Evolutionary conservation across 2,888 invertebrate genomes (phyloP).

Genomic region (Dicranocentrus wangi): DNA sequence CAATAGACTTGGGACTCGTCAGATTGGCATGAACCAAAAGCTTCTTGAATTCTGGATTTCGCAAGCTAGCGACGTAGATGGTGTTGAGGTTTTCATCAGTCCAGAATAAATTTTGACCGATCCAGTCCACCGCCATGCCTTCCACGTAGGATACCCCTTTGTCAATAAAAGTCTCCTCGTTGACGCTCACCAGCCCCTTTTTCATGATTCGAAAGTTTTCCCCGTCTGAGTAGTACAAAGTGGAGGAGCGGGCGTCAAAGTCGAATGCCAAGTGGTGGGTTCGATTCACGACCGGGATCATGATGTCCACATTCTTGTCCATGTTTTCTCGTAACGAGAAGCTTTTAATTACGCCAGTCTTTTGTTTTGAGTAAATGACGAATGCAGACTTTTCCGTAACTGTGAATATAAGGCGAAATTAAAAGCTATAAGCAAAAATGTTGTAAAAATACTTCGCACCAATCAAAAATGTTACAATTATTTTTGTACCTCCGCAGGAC

Average conservation of each 20-base stretch:
- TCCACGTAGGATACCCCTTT: slow-evolving; percentile 81
- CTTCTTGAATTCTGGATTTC: slow-evolving; percentile 78
- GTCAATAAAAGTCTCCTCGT: slow-evolving; percentile 78
- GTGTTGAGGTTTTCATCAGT: slow-evolving; percentile 83
- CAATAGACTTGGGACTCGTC: slow-evolving; percentile 81
- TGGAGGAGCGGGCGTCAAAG: slow-evolving; percentile 79
- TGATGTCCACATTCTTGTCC: slow-evolving; percentile 77
- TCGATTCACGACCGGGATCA: slow-evolving; percentile 82
- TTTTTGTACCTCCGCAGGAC: slow-evolving; percentile 34
- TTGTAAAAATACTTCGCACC: slow-evolving; percentile 27
- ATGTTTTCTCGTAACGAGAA: slow-evolving; percentile 58
- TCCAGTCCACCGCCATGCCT: slow-evolving; percentile 89
- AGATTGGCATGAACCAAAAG: slow-evolving; percentile 78
- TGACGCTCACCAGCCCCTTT: slow-evolving; percentile 80
- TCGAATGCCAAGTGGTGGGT: slow-evolving; percentile 82
- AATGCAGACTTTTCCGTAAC: slow-evolving; percentile 56
- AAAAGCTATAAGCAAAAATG: background rate
- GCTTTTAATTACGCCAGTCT: slow-evolving; percentile 66
- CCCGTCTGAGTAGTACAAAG: slow-evolving; percentile 81
- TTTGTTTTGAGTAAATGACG: slow-evolving; percentile 60
- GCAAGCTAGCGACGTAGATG: slow-evolving; percentile 82
- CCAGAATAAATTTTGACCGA: slow-evolving; percentile 88
- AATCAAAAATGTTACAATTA: too few species aligned
- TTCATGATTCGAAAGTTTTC: slow-evolving; percentile 68
- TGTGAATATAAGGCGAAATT: too few species aligned